phyloP scores from a whole-genome alignment of 2,888 invertebrate species.

The Leptopilina myrica region DNA sequence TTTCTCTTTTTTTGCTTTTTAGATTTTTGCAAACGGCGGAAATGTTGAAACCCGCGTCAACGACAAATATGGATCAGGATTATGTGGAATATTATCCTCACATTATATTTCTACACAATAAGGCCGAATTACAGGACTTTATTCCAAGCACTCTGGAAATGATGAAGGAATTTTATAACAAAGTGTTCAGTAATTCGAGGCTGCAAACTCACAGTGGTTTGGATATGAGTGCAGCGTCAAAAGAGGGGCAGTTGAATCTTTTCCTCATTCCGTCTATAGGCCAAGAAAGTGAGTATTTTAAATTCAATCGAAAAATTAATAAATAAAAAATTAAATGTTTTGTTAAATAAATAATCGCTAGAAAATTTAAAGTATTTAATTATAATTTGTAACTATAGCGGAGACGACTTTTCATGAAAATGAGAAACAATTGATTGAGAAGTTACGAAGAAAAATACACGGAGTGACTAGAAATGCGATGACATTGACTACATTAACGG shows the following conservation, averaged over 20 bases:
- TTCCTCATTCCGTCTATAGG: slow-evolving; percentile 83
- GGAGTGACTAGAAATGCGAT: slow-evolving; percentile 84
- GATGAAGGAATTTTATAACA: slow-evolving; percentile 80
- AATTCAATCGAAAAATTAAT: not conserved
- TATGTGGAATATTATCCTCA: slow-evolving; percentile 90
- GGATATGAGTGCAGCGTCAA: slow-evolving; percentile 80
- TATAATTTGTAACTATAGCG: slow-evolving; percentile 55
- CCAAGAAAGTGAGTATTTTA: slow-evolving; percentile 71
- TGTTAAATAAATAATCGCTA: too few relatives aligned
- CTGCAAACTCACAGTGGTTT: slow-evolving; percentile 83
- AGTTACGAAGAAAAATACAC: slow-evolving; percentile 84
- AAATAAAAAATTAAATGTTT: too few relatives aligned
- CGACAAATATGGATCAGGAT: slow-evolving; percentile 81
- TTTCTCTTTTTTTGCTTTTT: slow-evolving; percentile 54
- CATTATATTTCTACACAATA: slow-evolving; percentile 89
- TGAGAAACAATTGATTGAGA: slow-evolving; percentile 80
- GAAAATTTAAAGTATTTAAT: too few relatives aligned
- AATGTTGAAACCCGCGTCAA: slow-evolving; percentile 89
- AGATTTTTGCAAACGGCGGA: slow-evolving; percentile 90
- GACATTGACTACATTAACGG: slow-evolving; percentile 85
- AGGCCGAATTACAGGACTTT: slow-evolving; percentile 86
- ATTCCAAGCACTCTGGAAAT: slow-evolving; percentile 79
- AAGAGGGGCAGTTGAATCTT: slow-evolving; percentile 83
- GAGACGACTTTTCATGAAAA: slow-evolving; percentile 65
- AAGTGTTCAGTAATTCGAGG: slow-evolving; percentile 81